Evolutionary conservation across 2,888 invertebrate species (phyloP), one percentile per base, ranked within the genome.

Genomic region (Apantesis nais): DNA sequence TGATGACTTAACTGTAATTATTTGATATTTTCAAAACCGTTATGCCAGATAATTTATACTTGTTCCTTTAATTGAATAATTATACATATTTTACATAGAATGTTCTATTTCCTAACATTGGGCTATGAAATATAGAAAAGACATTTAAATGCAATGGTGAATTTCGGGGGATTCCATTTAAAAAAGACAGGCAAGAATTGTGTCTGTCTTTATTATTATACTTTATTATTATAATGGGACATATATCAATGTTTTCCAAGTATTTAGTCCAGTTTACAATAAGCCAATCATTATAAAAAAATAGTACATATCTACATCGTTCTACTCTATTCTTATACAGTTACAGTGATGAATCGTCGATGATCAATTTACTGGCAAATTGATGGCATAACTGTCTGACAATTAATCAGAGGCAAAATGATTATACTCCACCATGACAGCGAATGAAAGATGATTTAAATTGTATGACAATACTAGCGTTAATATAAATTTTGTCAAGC

Each of bases 211-310:
- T n/a, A n/a, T n/a, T n/a, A n/a, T n/a, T 8, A 48, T 1, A 48
- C 7, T n/a, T 14, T 55, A 55, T 14, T n/a, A 14, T 55, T 55
- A 29, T 22, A 31, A 65, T 52, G 52, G n/a, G 12, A 55, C 4
- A 55, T 34, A 37, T 25, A 66, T 66, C 22, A 22, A 44, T 31
- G 22, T 29, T 55, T 66, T 37, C 37, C 25, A 66, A 37, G 55
- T 66, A 60, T 34, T 60, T 64, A 64, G 44, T 69, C 60, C 12
- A 69, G 64, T 55, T 68, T 60, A 69, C 68, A 69, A 69, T 69
- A 60, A 31, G 31, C 25, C 63, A 60, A 44, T 69, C 31, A 69
- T 64, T 48, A 58, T 39, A 58, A 58, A 55, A 58, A 55, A 66
- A 39, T 62, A 55, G 55, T 39, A 14, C 29, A 14, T 58, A 58